Percentiles rank a stretch among this genome's conserved stretches.
These are phyloP conservation scores for Rhabdomys dilectus DNA, from an alignment of 2,113 vertebrate species.

Conservation along the genomic window DNA sequence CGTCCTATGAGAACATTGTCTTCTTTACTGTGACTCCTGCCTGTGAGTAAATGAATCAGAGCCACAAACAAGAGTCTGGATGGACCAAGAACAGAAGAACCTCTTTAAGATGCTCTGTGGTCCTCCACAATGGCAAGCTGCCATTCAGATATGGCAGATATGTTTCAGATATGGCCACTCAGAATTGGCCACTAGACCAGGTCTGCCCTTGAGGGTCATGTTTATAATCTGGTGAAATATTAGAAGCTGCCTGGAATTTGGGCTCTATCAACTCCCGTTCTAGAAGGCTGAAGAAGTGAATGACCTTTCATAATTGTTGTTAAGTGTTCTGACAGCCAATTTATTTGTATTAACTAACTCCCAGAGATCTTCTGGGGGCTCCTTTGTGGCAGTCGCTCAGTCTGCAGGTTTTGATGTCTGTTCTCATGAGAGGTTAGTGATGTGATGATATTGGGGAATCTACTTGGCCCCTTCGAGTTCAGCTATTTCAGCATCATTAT, in stretches of 20 bases:
- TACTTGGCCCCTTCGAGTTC: background rate
- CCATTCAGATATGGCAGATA: no score
- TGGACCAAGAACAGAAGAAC: background rate
- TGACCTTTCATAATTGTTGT: background rate
- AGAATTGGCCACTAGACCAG: background rate
- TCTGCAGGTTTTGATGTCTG: background rate
- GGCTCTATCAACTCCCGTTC: slow-evolving; percentile 7
- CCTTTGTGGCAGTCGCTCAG: rapidly evolving
- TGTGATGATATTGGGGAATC: background rate
- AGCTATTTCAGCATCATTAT: background rate
- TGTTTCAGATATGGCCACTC: background rate
- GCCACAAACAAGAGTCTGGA: background rate
- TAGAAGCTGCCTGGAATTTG: slow-evolving; percentile 44
- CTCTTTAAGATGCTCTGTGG: background rate
- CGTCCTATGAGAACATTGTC: background rate
- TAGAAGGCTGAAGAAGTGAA: background rate
- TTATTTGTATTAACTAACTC: slow-evolving; percentile 38
- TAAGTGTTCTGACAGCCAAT: background rate
- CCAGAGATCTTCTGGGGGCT: background rate
- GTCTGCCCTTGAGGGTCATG: background rate
- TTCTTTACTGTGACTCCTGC: background rate
- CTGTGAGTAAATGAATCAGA: background rate
- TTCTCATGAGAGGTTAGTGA: background rate
- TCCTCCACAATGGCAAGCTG: background rate
- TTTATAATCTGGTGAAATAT: slow-evolving; percentile 15